Evolutionary conservation across 2,113 vertebrate genomes (phyloP).

Genomic region (Neopipo cinnamomea): DNA sequence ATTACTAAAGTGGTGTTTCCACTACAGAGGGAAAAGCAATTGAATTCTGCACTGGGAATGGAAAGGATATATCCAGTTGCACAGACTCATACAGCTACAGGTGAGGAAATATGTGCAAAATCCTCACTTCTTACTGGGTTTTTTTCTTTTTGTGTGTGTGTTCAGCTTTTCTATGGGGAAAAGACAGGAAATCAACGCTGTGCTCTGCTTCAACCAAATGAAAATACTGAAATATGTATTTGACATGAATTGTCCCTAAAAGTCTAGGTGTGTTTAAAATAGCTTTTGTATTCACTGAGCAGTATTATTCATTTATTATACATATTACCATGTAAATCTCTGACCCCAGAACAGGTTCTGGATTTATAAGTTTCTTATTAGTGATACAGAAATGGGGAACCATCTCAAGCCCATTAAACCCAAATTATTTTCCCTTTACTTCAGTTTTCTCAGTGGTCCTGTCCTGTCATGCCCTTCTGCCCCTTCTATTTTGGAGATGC

Average conservation of each 20-base stretch:
- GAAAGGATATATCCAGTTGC: conserved; percentile 89
- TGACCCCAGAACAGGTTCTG: background rate
- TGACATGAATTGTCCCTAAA: background rate
- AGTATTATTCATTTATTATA: background rate
- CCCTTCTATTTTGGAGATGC: background rate
- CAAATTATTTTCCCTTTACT: background rate
- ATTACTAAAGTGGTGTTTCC: conserved; percentile 95
- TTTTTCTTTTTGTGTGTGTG: background rate
- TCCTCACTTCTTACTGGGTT: background rate
- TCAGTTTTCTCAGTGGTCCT: accelerated
- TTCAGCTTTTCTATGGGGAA: background rate
- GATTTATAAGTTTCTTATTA: background rate
- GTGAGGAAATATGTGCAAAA: conserved; percentile 61
- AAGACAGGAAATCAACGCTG: background rate
- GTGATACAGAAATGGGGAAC: background rate
- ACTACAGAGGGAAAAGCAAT: conserved; percentile 85
- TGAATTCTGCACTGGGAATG: conserved; percentile 83
- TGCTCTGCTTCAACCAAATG: background rate
- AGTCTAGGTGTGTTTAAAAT: background rate
- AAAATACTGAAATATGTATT: background rate
- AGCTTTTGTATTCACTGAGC: background rate
- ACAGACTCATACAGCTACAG: conserved; percentile 95
- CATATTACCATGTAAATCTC: background rate
- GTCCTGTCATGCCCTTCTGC: background rate
- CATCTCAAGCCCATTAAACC: background rate